Evolutionary conservation across 2,113 vertebrate genomes (phyloP), one percentile per base, ranked within the genome.

Genomic region (Nyctereutes procyonoides): DNA sequence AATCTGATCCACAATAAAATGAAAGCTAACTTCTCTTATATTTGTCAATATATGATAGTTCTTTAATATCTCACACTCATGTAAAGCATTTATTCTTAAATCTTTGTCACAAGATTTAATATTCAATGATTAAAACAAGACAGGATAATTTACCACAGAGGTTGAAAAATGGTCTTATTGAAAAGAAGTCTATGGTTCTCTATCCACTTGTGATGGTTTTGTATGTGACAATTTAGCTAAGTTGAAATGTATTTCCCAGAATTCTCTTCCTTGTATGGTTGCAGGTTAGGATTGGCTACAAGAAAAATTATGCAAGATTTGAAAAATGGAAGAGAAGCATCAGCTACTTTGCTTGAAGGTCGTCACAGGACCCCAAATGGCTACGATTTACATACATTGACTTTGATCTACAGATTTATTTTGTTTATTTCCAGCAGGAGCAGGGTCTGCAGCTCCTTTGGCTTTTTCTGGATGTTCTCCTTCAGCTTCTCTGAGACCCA

Each of bases 161-260:
- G 19, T 73, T 91, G 67, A 90, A 63, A 96, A 93, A 73, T 67
- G n/a, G 14, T 91, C 65, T 93, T 93, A 94, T 24, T 91, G 67
- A 65, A 91, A 96, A 85, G 71, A 94, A 93, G 58, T 26, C 19
- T 81, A 22, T 38, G 7, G 20, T 10, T 73, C 26, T 87, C 88
- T 96, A 76, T 76, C 30, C 9, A 20, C 84, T 62, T 67, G 35
- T 88, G 94, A 77, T 85, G 14, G 3, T 56, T 96, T 73, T 43
- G 16, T 43, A 73, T 38, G 20, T 63, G 28, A 79, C 26, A 53
- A 9, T 83, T 86, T n/a, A 67, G 56, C 22, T 30, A 48, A 55
- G 32, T 9, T 95, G 53, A 93, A 89, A 91, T 71, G 13, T 13
- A 83, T 82, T 89, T 95, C 43, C 71, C 55, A 85, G 4, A 35